These are phyloP conservation scores for Dasypogon diadema DNA, from an alignment of 2,888 invertebrate genomes.

Conservation along the genomic window DNA sequence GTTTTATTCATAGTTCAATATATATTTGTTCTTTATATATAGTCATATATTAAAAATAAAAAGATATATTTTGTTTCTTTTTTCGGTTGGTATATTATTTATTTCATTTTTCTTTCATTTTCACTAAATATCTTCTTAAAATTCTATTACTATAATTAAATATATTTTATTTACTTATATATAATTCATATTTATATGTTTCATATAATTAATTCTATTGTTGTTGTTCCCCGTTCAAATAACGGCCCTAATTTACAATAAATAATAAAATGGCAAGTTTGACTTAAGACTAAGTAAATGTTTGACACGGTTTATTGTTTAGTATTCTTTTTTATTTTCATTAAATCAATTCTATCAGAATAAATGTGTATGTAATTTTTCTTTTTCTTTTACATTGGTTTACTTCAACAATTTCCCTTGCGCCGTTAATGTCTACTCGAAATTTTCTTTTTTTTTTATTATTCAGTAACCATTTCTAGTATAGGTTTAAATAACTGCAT, in stretches of 20 bases:
- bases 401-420: slow-evolving; percentile 56
- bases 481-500: slow-evolving; percentile 28
- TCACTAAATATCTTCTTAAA: slow-evolving; percentile 42
- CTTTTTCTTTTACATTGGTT: slow-evolving; percentile 42
- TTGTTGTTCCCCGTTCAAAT: slow-evolving; percentile 59
- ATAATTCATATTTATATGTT: slow-evolving; percentile 52
- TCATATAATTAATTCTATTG: slow-evolving; percentile 56
- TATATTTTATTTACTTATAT: slow-evolving; percentile 52
- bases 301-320: slow-evolving; percentile 60
- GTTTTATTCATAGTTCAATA: slow-evolving; percentile 48
- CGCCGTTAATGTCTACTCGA: slow-evolving; percentile 47
- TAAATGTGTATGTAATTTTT: slow-evolving; percentile 25
- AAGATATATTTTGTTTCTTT: slow-evolving; percentile 50
- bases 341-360: slow-evolving; percentile 35
- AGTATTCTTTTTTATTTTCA: slow-evolving; percentile 54
- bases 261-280: slow-evolving; percentile 59
- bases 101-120: slow-evolving; percentile 12
- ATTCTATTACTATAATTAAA: slow-evolving; percentile 51
- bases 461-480: slow-evolving; percentile 3
- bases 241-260: slow-evolving; percentile 59
- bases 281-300: slow-evolving; percentile 58
- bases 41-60: slow-evolving; percentile 52
- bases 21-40: slow-evolving; percentile 52
- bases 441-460: slow-evolving; percentile 24
- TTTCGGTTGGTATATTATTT: slow-evolving; percentile 37